Evolutionary conservation across 2,888 invertebrate species (phyloP), one percentile per base, ranked within the genome.

Genomic region (Caenorhabditis macrosperma): DNA sequence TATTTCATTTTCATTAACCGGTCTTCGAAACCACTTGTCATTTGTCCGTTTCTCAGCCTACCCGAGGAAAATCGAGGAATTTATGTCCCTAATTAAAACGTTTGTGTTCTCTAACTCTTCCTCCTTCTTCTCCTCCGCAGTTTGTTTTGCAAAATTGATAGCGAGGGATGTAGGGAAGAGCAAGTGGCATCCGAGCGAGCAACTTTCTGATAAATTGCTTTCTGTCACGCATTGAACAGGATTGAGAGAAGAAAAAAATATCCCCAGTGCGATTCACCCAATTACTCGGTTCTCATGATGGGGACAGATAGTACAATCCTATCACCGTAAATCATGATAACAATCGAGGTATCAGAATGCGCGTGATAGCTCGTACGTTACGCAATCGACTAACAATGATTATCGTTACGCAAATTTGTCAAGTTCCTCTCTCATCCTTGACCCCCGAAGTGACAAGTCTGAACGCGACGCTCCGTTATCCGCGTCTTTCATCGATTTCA

Each of bases 321-420:
- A 75, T 75, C 60, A 75, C 57, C 59, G 41, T 78, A 78, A 78
- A 78, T 78, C 71, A 78, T 52, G 78, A 78, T 78, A 71, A 78
- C 9, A 60, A 71, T 78, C 71, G 59, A 64, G 55, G 64, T 57
- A 74, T 64, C 74, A 74, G 57, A 44, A 24, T 17, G 59, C 71
- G 52, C 60, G 30, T 66, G 61, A 69, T 57, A 41, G 50, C 63
- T 76, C 55, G 76, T 77, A 63, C 50, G 24, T 77, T 69, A 55
- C 76, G 76, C 59, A 77, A 77, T 52, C 44, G 61, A 63, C 41
- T 50, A 77, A 68, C 54, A 63, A 41, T 63, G 68, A 67, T 76
- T 68, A 63, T 57, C 74, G 74, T 74, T 74, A 74, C 74, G 74
- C 74, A 74, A 74, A 64, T 74, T 74, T 74, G 74, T 64, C 74